A percentile compares a stretch with the other conserved stretches of the same genome.
Conservation (phyloP, 2,797 vertebrate species). For the Platalea minor region DNA sequence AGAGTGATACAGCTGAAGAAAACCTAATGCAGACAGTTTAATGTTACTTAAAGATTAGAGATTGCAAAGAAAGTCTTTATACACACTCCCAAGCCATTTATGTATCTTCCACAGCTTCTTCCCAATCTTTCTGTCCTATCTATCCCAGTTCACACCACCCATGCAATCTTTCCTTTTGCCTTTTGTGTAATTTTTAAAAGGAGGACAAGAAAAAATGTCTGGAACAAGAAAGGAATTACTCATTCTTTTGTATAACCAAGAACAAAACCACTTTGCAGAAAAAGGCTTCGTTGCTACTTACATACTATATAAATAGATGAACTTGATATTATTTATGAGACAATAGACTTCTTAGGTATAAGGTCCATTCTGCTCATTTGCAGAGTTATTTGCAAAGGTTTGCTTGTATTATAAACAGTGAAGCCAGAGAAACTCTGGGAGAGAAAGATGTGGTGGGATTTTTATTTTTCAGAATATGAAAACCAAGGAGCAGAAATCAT, state of each 20-base stretch:
- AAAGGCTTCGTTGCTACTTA: background rate
- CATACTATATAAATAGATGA: background rate
- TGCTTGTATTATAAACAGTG: background rate
- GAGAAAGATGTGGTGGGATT: rapidly evolving
- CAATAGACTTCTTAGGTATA: background rate
- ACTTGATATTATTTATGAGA: background rate
- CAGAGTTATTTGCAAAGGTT: background rate
- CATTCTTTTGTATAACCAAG: background rate
- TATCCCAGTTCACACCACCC: background rate
- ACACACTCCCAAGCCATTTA: background rate
- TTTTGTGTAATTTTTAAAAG: background rate
- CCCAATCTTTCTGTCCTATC: background rate
- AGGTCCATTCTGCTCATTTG: background rate
- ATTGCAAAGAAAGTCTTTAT: background rate
- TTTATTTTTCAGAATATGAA: background rate
- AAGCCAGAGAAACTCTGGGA: background rate
- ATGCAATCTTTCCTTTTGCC: background rate
- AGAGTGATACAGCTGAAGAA: conserved; percentile 44
- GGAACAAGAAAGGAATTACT: background rate
- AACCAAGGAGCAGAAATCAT: background rate
- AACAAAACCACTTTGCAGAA: background rate
- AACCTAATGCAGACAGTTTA: conserved; percentile 24
- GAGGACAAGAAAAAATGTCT: background rate
- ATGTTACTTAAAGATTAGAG: conserved; percentile 29
- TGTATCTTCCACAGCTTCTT: background rate